phyloP scores from a whole-genome alignment of 2,797 vertebrate species.

The Masticophis lateralis region DNA sequence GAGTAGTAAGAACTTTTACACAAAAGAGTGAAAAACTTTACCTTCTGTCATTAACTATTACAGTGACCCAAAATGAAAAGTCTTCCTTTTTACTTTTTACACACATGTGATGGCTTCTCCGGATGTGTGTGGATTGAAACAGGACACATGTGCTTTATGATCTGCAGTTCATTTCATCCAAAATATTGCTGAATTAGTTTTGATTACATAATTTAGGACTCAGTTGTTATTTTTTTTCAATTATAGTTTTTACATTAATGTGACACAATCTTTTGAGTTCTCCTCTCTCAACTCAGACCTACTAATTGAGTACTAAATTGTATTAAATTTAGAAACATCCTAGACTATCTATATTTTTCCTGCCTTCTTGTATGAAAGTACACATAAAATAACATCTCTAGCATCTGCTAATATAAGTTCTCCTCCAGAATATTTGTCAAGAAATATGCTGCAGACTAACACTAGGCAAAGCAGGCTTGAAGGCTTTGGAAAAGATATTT shows the following conservation, averaged over 20 bases:
- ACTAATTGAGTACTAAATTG: background rate
- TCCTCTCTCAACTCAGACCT: conserved; percentile 25
- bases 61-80: background rate
- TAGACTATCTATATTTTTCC: background rate
- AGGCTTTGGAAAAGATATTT: background rate
- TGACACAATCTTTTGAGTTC: background rate
- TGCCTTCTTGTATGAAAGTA: background rate
- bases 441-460: background rate
- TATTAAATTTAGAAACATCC: background rate
- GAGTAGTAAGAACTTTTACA: background rate
- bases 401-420: background rate
- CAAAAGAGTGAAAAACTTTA: background rate
- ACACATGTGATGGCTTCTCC: background rate
- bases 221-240: background rate
- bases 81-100: background rate
- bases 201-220: background rate
- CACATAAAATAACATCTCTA: background rate
- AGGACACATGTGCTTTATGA: background rate
- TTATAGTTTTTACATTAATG: background rate
- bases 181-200: background rate
- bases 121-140: background rate
- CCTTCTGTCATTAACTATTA: background rate
- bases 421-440: background rate
- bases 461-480: background rate
- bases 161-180: background rate